phyloP scores from a whole-genome alignment of 2,797 vertebrate species.

The Takifugu rubripes region DNA sequence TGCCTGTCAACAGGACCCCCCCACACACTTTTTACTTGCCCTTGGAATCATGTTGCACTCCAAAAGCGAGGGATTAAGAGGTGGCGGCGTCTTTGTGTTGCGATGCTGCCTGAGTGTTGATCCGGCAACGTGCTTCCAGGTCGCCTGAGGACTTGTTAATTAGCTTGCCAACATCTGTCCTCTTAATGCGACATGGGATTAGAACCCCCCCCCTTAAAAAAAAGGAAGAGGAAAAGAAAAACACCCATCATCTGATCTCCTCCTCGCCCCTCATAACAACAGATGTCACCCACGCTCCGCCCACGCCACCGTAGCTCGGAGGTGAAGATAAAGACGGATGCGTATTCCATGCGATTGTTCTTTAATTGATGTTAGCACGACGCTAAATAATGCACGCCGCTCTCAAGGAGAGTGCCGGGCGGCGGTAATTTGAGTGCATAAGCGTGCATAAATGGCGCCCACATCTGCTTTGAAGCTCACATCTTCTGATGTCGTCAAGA shows the following conservation, averaged over 20 bases:
- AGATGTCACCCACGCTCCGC: slow-evolving; percentile 52
- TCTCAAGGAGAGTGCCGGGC: slow-evolving; percentile 14
- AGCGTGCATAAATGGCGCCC: slow-evolving; percentile 21
- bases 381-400: slow-evolving; percentile 56
- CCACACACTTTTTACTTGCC: slow-evolving; percentile 17
- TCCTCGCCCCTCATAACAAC: slow-evolving; percentile 48
- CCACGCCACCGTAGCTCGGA: slow-evolving; percentile 18
- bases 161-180: slow-evolving; percentile 72
- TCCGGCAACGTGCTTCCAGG: slow-evolving; percentile 38
- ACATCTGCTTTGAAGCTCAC: slow-evolving; percentile 8
- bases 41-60: slow-evolving; percentile 27
- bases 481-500: slow-evolving; percentile 30
- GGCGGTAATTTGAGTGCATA: slow-evolving; percentile 15
- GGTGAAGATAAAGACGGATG: slow-evolving; percentile 6
- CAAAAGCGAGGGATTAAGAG: slow-evolving; percentile 13
- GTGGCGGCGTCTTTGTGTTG: slow-evolving; percentile 15
- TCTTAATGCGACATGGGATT: slow-evolving; percentile 57
- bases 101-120: slow-evolving; percentile 44
- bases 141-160: slow-evolving; percentile 71
- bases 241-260: slow-evolving; percentile 51
- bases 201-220: slow-evolving; percentile 18
- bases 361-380: slow-evolving; percentile 52
- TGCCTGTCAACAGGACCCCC: slow-evolving; percentile 47
- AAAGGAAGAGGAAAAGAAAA: slow-evolving; percentile 21
- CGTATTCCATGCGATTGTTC: slow-evolving; percentile 32